Evolutionary conservation across 2,888 invertebrate genomes (phyloP).

Genomic region (Keiferia lycopersicella): DNA sequence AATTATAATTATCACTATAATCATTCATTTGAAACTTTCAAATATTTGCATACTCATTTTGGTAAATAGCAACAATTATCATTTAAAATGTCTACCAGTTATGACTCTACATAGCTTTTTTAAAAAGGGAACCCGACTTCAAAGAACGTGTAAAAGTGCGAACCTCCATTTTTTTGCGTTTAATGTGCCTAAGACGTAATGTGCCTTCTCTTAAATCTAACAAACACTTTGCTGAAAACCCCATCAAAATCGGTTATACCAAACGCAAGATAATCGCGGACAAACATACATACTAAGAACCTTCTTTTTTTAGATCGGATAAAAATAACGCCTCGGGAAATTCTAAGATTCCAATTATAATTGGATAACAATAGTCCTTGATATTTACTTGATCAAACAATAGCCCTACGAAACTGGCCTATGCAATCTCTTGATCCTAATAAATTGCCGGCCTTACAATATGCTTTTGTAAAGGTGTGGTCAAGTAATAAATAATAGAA

Average conservation of each 20-base stretch:
- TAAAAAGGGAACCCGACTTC: too few species aligned
- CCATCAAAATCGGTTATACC: too few species aligned
- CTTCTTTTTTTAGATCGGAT: too few species aligned
- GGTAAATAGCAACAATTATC: too few species aligned
- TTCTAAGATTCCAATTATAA: not conserved
- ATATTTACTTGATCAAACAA: conserved; percentile 22
- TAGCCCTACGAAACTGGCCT: not conserved
- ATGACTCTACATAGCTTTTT: too few species aligned
- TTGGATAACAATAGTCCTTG: not conserved
- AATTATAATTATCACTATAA: not conserved
- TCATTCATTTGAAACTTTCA: not conserved
- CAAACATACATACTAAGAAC: too few species aligned
- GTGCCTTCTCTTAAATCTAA: too few species aligned
- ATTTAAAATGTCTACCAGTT: not conserved
- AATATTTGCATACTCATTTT: not conserved
- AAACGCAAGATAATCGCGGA: too few species aligned
- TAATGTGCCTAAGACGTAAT: too few species aligned
- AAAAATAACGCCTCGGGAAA: not conserved
- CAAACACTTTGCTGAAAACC: too few species aligned
- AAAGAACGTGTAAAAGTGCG: too few species aligned
- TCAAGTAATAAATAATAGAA: not conserved
- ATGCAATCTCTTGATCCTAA: conserved; percentile 6
- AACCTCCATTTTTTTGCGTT: too few species aligned
- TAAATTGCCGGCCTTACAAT: not conserved
- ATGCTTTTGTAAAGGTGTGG: conserved; percentile 4